Evolutionary conservation across 1,140 invertebrate genomes (phyloP).

Genomic region (Stegodyphus mimosarum): DNA sequence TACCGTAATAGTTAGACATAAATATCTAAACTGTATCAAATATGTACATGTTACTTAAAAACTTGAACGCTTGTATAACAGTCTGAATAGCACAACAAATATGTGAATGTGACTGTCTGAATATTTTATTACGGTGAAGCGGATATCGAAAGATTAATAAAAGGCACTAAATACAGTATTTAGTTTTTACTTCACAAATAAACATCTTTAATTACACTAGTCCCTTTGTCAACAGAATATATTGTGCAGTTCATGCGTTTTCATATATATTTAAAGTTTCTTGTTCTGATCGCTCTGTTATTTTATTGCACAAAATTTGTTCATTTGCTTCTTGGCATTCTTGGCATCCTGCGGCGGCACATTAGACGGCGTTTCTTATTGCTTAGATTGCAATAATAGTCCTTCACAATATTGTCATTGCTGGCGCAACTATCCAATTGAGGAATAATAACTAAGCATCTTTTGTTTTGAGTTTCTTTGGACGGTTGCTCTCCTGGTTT

Average conservation of each 20-base stretch:
- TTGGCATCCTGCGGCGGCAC: not conserved
- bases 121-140: no score
- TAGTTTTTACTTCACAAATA: not conserved
- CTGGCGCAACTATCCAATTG: not conserved
- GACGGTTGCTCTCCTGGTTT: not conserved
- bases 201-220: slow-evolving; percentile 34
- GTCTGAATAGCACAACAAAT: no score
- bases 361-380: not conserved
- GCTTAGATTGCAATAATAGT: not conserved
- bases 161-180: not conserved
- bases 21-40: no score
- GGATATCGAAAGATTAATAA: no score
- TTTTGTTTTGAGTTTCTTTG: not conserved
- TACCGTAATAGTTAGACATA: no score
- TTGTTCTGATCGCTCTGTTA: not conserved
- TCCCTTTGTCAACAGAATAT: slow-evolving; percentile 21
- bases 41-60: no score
- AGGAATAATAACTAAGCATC: not conserved
- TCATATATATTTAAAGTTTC: not conserved
- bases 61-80: no score
- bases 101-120: no score
- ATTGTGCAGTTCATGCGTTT: not conserved
- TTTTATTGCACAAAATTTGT: not conserved
- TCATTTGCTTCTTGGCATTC: not conserved
- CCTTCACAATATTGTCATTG: not conserved